These are phyloP conservation scores for Serrognathus titanus DNA, from an alignment of 2,888 invertebrate genomes.

Conservation along the genomic window DNA sequence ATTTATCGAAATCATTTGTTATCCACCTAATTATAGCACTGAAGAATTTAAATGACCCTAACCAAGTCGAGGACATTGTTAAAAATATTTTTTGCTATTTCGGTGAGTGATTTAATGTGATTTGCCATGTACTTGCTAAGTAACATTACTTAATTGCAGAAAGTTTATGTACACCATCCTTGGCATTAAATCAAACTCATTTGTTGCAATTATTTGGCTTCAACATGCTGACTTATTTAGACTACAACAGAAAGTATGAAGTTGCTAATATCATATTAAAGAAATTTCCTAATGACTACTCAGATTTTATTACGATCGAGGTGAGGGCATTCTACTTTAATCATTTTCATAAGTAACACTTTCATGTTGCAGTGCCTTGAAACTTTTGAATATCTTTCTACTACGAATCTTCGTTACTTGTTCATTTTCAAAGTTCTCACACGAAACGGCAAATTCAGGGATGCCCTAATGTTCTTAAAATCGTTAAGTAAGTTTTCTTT, in stretches of 20 bases:
- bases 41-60: neutral
- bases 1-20: neutral
- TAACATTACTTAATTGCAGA: no score
- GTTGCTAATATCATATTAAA: constrained; percentile 2
- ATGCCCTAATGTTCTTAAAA: constrained; percentile 11
- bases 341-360: neutral
- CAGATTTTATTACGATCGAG: constrained; percentile 7
- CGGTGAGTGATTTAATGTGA: no score
- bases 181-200: neutral
- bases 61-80: neutral
- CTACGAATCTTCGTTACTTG: constrained; percentile 8
- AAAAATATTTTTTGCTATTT: neutral
- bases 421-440: constrained; percentile 15
- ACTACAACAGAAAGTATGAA: constrained; percentile 5
- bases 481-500: constrained; percentile 5
- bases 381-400: constrained; percentile 1
- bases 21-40: neutral
- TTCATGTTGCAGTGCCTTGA: neutral
- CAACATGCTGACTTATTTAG: constrained; percentile 12
- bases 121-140: no score
- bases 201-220: constrained; percentile 10
- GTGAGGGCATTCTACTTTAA: constrained; percentile 3
- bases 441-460: constrained; percentile 7
- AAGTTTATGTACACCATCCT: neutral
- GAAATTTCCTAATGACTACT: constrained; percentile 9